Evolutionary conservation across 2,797 vertebrate species (phyloP).

Genomic region (Loris lydekkerianus): DNA sequence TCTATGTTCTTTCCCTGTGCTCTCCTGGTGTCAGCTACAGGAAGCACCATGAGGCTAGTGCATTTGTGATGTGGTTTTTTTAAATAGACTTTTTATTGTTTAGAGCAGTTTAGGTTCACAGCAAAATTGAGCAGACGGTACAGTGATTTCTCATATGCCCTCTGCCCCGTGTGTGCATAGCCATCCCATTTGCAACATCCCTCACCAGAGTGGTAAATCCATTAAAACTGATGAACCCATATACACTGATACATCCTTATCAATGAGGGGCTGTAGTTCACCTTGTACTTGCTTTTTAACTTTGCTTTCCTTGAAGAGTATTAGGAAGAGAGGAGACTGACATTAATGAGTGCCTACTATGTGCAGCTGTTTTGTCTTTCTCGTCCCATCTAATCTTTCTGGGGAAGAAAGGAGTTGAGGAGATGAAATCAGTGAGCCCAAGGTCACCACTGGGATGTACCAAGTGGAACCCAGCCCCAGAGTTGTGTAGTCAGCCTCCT

Average conservation of each 20-base stretch:
- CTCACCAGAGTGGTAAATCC: neutral
- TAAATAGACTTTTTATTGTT: neutral
- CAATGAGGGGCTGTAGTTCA: neutral
- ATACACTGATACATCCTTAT: neutral
- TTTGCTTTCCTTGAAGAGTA: neutral
- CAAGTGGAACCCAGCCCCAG: neutral
- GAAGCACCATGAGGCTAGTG: neutral
- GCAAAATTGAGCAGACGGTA: neutral
- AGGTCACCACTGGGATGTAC: neutral
- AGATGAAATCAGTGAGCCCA: neutral
- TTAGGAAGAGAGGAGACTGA: neutral
- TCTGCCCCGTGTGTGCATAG: too few relatives aligned
- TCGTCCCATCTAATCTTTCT: neutral
- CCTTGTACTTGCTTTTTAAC: neutral
- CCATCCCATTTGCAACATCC: accelerated
- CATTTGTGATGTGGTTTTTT: neutral
- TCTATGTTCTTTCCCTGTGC: neutral
- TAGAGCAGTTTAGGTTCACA: neutral
- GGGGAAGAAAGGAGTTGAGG: neutral
- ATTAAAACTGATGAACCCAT: neutral
- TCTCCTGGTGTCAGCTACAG: neutral
- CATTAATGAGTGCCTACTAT: neutral
- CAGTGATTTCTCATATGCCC: neutral
- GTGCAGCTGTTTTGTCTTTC: neutral
- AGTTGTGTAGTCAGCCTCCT: neutral